Conservation (phyloP, 2,888 invertebrate genomes). For the Adineta ricciae region DNA sequence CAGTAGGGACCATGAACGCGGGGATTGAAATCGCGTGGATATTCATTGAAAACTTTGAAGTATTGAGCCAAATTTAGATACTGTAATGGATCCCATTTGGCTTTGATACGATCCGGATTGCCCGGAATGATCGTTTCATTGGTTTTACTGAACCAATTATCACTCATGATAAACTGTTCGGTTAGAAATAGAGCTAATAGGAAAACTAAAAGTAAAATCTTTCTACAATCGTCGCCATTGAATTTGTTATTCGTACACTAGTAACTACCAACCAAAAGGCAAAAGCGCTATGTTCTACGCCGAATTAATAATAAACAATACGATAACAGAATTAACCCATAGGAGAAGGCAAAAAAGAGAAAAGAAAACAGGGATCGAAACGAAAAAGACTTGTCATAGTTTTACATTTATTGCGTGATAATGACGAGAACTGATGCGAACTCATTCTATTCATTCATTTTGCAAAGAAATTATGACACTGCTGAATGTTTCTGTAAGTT, state of each 20-base stretch:
- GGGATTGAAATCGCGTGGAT: constrained; percentile 34
- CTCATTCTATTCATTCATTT: neutral
- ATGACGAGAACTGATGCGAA: neutral
- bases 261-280: neutral
- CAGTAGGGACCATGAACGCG: constrained; percentile 33
- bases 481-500: neutral
- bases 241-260: neutral
- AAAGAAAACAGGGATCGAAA: neutral
- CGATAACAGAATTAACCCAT: neutral
- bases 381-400: neutral
- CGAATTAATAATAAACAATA: neutral
- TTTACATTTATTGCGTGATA: neutral
- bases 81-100: neutral
- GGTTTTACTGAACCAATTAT: neutral
- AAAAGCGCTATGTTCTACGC: neutral
- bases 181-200: neutral
- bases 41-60: constrained; percentile 30
- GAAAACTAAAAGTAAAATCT: neutral
- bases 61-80: constrained; percentile 31
- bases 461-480: neutral
- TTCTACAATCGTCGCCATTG: neutral
- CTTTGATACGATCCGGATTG: constrained; percentile 9
- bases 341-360: neutral
- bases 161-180: neutral
- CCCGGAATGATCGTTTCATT: neutral